These are phyloP conservation scores for Eriocheir sinensis DNA, from an alignment of 1,140 invertebrate genomes.

Conservation along the genomic window DNA sequence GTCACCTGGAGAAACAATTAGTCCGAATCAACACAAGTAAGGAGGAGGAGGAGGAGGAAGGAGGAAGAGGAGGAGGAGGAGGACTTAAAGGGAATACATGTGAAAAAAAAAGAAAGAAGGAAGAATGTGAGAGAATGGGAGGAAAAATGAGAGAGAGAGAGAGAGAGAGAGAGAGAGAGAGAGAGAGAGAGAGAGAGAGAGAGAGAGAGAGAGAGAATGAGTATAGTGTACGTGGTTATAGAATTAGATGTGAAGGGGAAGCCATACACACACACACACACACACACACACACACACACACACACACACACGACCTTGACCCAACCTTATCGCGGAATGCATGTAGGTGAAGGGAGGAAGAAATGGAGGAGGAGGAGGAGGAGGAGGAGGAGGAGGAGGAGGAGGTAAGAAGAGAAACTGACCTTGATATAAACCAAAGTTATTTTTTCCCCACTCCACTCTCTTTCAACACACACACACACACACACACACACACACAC, in stretches of 20 bases:
- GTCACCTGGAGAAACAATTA: no score
- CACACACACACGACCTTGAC: background rate
- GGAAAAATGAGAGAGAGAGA: background rate
- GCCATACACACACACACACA: conserved; percentile 16
- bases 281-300: background rate
- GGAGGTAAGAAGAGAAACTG: background rate
- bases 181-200: conserved; percentile 55
- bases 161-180: conserved; percentile 17
- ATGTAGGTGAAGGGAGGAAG: background rate
- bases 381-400: conserved; percentile 16
- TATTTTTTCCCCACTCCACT: background rate
- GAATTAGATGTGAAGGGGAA: background rate
- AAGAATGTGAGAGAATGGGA: background rate
- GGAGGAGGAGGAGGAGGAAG: no score
- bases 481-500: conserved; percentile 19
- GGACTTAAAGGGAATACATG: background rate
- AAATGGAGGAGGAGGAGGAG: background rate
- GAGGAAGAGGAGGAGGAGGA: no score
- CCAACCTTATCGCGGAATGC: background rate
- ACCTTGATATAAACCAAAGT: background rate
- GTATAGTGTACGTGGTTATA: background rate
- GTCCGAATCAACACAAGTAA: no score
- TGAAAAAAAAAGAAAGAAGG: no score
- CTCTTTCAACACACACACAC: conserved; percentile 37
- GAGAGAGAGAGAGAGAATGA: conserved; percentile 49